Base-by-base conservation (phyloP, 2,113 vertebrate species). In the Erythrolamprus reginae region DNA sequence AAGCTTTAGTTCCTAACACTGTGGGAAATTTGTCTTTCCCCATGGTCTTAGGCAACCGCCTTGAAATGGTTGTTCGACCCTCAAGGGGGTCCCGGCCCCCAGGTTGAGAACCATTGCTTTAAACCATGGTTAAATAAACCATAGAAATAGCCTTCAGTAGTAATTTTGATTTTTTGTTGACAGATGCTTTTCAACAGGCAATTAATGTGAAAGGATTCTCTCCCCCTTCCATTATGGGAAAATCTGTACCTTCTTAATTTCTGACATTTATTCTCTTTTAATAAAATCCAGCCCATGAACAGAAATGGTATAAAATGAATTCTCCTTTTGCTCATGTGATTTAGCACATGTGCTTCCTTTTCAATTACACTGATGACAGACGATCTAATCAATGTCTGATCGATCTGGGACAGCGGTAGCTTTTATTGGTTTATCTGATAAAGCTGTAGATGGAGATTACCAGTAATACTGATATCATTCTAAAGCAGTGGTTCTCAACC, bases 381-480 rank as follows among this genome's bases (percentile, higher is more conserved):
- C 86, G 55, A 89, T 86, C 19, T 56, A 86, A 86, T 92, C 91
- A 89, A 91, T 77, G 13, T n/a, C 3, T 70, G 51, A 92, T 56
- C 89, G 84, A 92, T 88, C 7, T 56, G 50, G 77, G 58, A 61
- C 88, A 86, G 51, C 48, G 50, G 28, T 9, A 21, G 38, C 83
- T 89, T 61, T 61, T 51, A 77, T 92, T 42, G 33, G 28, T 55
- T 82, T 51, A 86, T 15, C 50, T 17, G 50, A 85, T 85, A 42
- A 13, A 89, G 38, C 7, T 24, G 19, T 85, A 89, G 88, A 86
- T 56, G 83, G 77, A 92, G 83, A 84, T 86, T 65, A 77, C 38
- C 26, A 21, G 56, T 19, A 55, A 84, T 77, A 42, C 1, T 47
- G 33, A 42, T n/a, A 28, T 24, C 19, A 23, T 58, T 38, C 51